Evolutionary conservation across 2,113 vertebrate genomes (phyloP), one percentile per base, ranked within the genome.

Genomic region (Eonycteris spelaea): DNA sequence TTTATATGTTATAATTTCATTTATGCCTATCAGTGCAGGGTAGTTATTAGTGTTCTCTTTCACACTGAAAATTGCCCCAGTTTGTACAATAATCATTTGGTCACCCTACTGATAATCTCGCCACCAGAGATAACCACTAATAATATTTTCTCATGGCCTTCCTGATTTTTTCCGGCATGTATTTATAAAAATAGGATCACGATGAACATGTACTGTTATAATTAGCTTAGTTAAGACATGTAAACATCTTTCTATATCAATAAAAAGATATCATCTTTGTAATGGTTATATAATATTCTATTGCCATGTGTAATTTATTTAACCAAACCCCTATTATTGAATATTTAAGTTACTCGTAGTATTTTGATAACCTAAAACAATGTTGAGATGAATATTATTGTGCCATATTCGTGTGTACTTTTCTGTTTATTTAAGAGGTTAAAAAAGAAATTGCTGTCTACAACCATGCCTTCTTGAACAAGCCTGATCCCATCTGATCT

Each of bases 21-120:
- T 93, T 79, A 86, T n/a, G 24, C 61, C 45, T 86, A n/a, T 73
- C 57, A 86, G 15, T 45, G 2, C 43, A 78, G 3, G 18, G 19
- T 86, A 86, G 68, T 92, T 96, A 93, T 87, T 93, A 88, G 35
- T 68, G 19, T 61, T 68, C 30, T 91, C 78, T 95, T 68, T 88
- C 30, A 75, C 43, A 95, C 35, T 92, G 43, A 79, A 43, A 96
- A 85, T 85, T 71, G 24, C 84, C 59, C 59, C 63, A 40, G 28
- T 96, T 83, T 90, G 55, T 70, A 38, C 77, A 91, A 13, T 90
- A 90, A 92, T 90, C 83, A 78, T 95, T 48, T 90, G 65, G 48
- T 94, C 21, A 68, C 16, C n/a, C 38, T 90, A 79, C 12, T 53
- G 40, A 63, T 74, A 87, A 68, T 90, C n/a, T 96, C 51, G 11